Evolutionary conservation across 1,140 invertebrate species (phyloP).

Genomic region (Zaprionus kolodkinae): DNA sequence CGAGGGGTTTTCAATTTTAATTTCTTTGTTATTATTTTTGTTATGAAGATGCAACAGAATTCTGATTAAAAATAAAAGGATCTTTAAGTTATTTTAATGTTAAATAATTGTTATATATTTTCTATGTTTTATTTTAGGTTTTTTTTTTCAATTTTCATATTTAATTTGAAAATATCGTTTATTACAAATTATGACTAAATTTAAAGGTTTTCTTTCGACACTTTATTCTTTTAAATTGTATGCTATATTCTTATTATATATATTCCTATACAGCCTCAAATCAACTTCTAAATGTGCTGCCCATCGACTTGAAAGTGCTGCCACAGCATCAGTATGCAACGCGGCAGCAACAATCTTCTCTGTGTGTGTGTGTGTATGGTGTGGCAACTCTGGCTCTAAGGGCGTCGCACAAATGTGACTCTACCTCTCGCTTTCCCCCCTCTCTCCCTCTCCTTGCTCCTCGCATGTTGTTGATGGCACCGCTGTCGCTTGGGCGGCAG

Average conservation of each 20-base stretch:
- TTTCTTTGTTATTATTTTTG: background rate
- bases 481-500: constrained; percentile 20
- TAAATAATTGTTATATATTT: too few relatives aligned
- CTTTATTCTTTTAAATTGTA: too few relatives aligned
- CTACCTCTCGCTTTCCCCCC: constrained; percentile 1
- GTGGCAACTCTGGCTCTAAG: constrained; percentile 9
- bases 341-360: constrained; percentile 27
- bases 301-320: background rate
- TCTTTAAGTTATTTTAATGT: too few relatives aligned
- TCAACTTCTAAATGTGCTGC: background rate
- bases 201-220: too few relatives aligned
- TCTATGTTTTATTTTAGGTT: too few relatives aligned
- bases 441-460: background rate
- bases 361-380: constrained; percentile 5
- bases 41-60: too few relatives aligned
- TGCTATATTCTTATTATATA: background rate
- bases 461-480: constrained; percentile 19
- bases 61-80: too few relatives aligned
- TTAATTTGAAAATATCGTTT: too few relatives aligned
- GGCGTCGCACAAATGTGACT: constrained; percentile 21
- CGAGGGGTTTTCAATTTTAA: background rate
- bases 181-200: too few relatives aligned
- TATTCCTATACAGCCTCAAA: background rate
- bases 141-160: too few relatives aligned
- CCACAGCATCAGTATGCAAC: constrained; percentile 62